Conservation (phyloP, 2,888 invertebrate genomes). For the Hirudinaria manillensis region DNA sequence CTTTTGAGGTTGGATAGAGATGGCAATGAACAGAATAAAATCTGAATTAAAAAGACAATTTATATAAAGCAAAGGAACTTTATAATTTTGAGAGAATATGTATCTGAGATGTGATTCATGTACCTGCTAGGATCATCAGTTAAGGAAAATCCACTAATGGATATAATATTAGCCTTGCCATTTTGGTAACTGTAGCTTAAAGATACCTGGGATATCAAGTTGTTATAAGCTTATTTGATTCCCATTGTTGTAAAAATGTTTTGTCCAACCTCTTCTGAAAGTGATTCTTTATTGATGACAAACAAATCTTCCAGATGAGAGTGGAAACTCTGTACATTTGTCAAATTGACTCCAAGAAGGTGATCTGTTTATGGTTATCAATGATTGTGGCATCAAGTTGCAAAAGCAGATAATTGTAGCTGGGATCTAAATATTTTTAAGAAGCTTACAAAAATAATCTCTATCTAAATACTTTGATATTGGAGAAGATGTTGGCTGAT, state of each 20-base stretch:
- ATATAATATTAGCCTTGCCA: conserved; percentile 19
- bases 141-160: conserved; percentile 27
- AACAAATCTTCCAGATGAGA: conserved; percentile 91
- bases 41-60: neutral
- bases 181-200: conserved; percentile 29
- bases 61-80: neutral
- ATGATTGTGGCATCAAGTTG: too few species aligned
- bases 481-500: too few species aligned
- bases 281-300: conserved; percentile 61
- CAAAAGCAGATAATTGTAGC: too few species aligned
- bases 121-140: conserved; percentile 34
- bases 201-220: conserved; percentile 29
- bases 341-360: conserved; percentile 72
- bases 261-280: conserved; percentile 30
- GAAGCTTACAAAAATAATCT: too few species aligned
- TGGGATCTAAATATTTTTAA: too few species aligned
- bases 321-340: conserved; percentile 82
- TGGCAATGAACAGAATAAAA: neutral
- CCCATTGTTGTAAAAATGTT: neutral
- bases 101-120: too few species aligned
- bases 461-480: too few species aligned
- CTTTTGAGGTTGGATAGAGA: neutral
- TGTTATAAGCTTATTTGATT: neutral
- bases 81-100: neutral
- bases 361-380: conserved; percentile 62